A percentile compares a stretch with the other conserved stretches of the same genome.
Evolutionary conservation across 2,797 vertebrate genomes (phyloP).

Genomic region (Mycteria americana): DNA sequence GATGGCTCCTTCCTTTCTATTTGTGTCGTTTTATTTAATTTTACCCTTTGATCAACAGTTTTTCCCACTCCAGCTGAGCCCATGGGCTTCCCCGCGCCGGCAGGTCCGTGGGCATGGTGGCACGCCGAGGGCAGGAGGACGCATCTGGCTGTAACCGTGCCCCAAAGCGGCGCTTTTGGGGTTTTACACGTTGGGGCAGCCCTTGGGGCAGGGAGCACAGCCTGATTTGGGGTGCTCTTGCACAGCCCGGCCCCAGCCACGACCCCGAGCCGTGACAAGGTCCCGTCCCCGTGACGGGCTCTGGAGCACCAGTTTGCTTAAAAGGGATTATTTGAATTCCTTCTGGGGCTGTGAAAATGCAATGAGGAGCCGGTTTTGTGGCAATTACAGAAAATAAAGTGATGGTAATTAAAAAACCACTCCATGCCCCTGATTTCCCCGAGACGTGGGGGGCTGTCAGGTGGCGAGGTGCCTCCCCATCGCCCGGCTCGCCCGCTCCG

Average conservation of each 20-base stretch:
- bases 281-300: background rate
- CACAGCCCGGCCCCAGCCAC: fast-evolving
- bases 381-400: background rate
- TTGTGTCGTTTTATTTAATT: fast-evolving
- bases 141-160: fast-evolving
- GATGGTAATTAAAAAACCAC: background rate
- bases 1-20: background rate
- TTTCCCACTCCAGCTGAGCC: background rate
- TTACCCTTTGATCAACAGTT: background rate
- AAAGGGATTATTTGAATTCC: background rate
- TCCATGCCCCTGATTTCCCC: fast-evolving
- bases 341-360: background rate
- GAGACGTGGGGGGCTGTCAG: background rate
- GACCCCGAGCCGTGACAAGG: fast-evolving
- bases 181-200: background rate
- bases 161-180: background rate
- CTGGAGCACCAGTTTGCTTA: background rate
- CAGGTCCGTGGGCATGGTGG: background rate
- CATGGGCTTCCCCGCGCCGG: fast-evolving
- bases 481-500: fast-evolving
- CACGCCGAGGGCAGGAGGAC: background rate
- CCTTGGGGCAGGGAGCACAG: background rate
- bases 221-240: background rate
- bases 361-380: background rate
- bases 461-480: background rate